Evolutionary conservation across 1,140 invertebrate species (phyloP), one percentile per base, ranked within the genome.

Genomic region (Philopotamus ludificatus): DNA sequence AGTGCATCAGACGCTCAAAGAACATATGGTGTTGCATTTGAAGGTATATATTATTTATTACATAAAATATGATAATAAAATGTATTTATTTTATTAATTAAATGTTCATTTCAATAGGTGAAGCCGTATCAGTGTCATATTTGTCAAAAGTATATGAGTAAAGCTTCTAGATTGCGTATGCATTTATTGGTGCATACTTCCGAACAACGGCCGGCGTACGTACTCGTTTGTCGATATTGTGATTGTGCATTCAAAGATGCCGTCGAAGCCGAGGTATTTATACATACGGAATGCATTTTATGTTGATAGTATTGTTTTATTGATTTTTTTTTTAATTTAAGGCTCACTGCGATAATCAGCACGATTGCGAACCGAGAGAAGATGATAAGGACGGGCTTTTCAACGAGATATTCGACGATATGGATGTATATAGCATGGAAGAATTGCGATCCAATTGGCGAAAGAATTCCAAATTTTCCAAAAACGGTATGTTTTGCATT

Each of bases 41-140:
- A 60, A 44, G 22, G 57, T 60, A 47, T 26, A 2, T 39, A 22
- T 57, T 18, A 2, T 18, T 25, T 47, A 12, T 47, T 47, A n/a
- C 47, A 47, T 18, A 16, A 54, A 25, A 34, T 54, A 9, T 16
- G 8, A 18, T 58, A 20, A 21, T 50, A 3, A 25, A 23, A 1
- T 2, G 28, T n/a, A 4, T 53, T n/a, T 53, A 42, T 22, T 44
- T 22, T 22, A 9, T 21, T 12, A 1, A n/a, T n/a, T n/a, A n/a
- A n/a, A n/a, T n/a, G n/a, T n/a, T n/a, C n/a, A n/a, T n/a, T 18
- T 7, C 26, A 21, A 2, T 68, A 80, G 79, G 79, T 78, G 41
- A 82, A 82, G 50, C 81, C 81, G 2, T 82, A 77, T 74, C 78
- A 81, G 68, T 83, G 81, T 60, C 79, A 81, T 71, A 81, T 82